These are phyloP conservation scores for Drosophila recens DNA, from an alignment of 2,888 invertebrate species.

Conservation along the genomic window DNA sequence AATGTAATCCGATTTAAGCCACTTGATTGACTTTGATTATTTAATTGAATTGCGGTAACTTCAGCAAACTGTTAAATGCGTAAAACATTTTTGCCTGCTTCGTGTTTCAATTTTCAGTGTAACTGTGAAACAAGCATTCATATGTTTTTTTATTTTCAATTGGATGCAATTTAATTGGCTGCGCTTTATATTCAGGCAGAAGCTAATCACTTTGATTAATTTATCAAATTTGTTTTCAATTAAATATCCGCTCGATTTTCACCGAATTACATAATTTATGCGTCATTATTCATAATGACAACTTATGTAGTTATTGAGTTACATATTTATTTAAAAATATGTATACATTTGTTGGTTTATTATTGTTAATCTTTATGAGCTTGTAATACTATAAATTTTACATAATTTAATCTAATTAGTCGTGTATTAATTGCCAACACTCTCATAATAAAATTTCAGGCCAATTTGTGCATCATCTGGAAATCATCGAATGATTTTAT, in stretches of 20 bases:
- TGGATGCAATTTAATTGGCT: slow-evolving; percentile 3
- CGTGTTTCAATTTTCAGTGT: slow-evolving; percentile 2
- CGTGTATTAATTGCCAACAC: neutral
- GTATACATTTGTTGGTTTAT: neutral
- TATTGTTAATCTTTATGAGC: slow-evolving; percentile 6
- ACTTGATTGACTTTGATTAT: slow-evolving; percentile 63
- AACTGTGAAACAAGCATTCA: neutral
- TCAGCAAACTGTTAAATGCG: slow-evolving; percentile 18
- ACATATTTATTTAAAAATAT: slow-evolving; percentile 1
- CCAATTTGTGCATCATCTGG: neutral
- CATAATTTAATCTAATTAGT: slow-evolving; percentile 14
- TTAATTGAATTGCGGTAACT: slow-evolving; percentile 61
- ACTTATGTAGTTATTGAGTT: slow-evolving; percentile 27
- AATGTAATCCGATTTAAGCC: slow-evolving; percentile 59
- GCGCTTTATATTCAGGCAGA: slow-evolving; percentile 11
- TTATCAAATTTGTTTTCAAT: slow-evolving; percentile 48
- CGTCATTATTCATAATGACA: slow-evolving; percentile 24
- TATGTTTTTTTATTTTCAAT: neutral
- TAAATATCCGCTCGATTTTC: slow-evolving; percentile 27
- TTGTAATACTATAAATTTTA: slow-evolving; percentile 6
- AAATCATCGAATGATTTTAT: neutral
- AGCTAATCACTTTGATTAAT: slow-evolving; percentile 41
- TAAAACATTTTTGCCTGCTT: slow-evolving; percentile 6
- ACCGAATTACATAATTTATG: slow-evolving; percentile 65
- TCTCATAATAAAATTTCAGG: neutral